Base-by-base conservation (phyloP, 2,888 invertebrate genomes). In the Dendrolimus houi region DNA sequence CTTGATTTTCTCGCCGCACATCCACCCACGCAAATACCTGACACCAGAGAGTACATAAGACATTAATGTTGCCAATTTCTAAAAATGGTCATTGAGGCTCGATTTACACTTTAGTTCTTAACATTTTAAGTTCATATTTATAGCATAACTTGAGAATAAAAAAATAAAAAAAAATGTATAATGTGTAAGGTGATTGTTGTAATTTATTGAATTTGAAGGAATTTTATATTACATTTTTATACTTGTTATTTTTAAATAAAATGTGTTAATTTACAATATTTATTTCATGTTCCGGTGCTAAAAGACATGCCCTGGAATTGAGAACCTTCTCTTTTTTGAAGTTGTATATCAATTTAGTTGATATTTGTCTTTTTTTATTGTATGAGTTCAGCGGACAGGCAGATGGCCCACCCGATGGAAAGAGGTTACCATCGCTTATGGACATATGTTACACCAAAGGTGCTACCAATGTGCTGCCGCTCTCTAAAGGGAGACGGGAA, bases 1-100 rank as follows among this genome's bases (percentile, higher is more conserved):
- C 73, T 94, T 53, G 93, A 93, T 13, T 94, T 92, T 70, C 87
- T 94, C 57, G 94, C 94, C 0, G 92, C 93, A 0, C 84, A 93
- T 56, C 94, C 94, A 1, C 92, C 92, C 17, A 87, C 76, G 12
- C 47, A 47, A 42, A 69, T 64, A 2, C 75, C 78, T 3, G 85
- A 85, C n/a, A 64, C 65, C 57, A 72, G 67, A 54, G 71, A 75
- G 7, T 77, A 75, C 57, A 60, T 68, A 52, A 70, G 70, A 60
- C 72, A 71, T 42, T 70, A 64, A 58, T 47, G 47, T 47, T 47
- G 12, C 47, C 12, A 29, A 47, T 47, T 47, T 47, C 8, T 12
- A 3, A 29, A 29, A 29, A 29, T 6, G 3, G 29, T 29, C 29
- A 29, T 29, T 29, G 29, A 29, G 29, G 29, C 29, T 29, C 6